Evolutionary conservation across 1,140 invertebrate genomes (phyloP).

Genomic region (Heliconius himera): DNA sequence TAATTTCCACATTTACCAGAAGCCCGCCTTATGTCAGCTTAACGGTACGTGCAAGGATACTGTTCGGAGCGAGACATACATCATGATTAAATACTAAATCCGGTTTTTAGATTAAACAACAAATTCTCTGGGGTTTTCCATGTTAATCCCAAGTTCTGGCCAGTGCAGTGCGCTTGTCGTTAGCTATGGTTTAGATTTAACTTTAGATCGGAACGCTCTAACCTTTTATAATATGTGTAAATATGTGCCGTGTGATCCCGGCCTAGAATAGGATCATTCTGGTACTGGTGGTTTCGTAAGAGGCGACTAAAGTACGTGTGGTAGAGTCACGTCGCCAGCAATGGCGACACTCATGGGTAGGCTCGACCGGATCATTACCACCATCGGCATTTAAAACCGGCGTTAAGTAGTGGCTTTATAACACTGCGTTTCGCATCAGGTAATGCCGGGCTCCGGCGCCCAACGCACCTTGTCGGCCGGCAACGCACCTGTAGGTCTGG

Average conservation of each 20-base stretch:
- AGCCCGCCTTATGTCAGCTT: conserved; percentile 16
- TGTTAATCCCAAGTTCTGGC: conserved; percentile 32
- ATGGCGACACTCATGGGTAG: too few relatives aligned
- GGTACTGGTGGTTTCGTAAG: too few relatives aligned
- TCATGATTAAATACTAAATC: conserved; percentile 41
- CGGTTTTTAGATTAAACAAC: conserved; percentile 47
- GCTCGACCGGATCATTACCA: too few relatives aligned
- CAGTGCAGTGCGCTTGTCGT: conserved; percentile 26
- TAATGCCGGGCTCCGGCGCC: too few relatives aligned
- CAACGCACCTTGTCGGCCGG: too few relatives aligned
- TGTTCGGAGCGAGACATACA: conserved; percentile 34
- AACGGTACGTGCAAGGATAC: conserved; percentile 23
- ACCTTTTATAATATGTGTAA: conserved; percentile 25
- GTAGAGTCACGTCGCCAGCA: too few relatives aligned
- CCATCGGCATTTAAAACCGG: too few relatives aligned
- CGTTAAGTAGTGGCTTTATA: too few relatives aligned
- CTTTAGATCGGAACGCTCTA: conserved; percentile 23
- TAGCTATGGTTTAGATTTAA: conserved; percentile 35
- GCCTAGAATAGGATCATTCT: too few relatives aligned
- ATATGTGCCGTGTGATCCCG: neutral
- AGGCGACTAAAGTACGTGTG: too few relatives aligned
- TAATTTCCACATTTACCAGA: conserved; percentile 13
- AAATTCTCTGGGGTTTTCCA: conserved; percentile 43
- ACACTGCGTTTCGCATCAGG: too few relatives aligned
- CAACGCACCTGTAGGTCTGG: too few relatives aligned